Conservation (phyloP, 2,113 vertebrate genomes). For the Antechinus flavipes region DNA sequence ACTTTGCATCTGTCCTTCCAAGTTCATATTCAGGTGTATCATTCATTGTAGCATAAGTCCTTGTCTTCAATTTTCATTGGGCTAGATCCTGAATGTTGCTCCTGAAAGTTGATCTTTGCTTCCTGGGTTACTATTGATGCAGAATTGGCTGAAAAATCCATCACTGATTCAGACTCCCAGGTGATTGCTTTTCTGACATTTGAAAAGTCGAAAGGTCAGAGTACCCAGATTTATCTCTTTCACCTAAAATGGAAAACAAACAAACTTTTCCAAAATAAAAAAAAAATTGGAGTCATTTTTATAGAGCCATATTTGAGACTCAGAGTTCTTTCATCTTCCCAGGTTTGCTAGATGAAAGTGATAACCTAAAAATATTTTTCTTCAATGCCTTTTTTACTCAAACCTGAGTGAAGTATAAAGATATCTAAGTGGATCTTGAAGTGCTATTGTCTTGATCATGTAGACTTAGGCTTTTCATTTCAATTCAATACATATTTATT, state of each 20-base stretch:
- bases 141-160: neutral
- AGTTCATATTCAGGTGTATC: neutral
- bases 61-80: neutral
- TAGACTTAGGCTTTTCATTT: neutral
- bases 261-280: too few species aligned
- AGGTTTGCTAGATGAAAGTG: slow-evolving; percentile 13
- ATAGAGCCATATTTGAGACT: neutral
- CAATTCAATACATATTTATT: neutral
- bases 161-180: neutral
- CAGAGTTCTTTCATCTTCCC: slow-evolving; percentile 5
- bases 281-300: neutral
- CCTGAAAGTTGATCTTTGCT: neutral
- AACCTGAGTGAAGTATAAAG: slow-evolving; percentile 20
- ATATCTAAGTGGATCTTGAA: slow-evolving; percentile 24
- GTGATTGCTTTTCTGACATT: neutral
- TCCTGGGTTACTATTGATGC: neutral
- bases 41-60: neutral
- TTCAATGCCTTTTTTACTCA: neutral
- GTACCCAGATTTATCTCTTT: neutral
- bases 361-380: slow-evolving; percentile 38
- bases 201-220: neutral
- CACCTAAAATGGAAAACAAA: neutral
- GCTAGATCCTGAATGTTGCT: neutral
- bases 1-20: neutral
- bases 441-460: neutral